phyloP scores from a whole-genome alignment of 2,113 vertebrate species.

The Phaethon lepturus region DNA sequence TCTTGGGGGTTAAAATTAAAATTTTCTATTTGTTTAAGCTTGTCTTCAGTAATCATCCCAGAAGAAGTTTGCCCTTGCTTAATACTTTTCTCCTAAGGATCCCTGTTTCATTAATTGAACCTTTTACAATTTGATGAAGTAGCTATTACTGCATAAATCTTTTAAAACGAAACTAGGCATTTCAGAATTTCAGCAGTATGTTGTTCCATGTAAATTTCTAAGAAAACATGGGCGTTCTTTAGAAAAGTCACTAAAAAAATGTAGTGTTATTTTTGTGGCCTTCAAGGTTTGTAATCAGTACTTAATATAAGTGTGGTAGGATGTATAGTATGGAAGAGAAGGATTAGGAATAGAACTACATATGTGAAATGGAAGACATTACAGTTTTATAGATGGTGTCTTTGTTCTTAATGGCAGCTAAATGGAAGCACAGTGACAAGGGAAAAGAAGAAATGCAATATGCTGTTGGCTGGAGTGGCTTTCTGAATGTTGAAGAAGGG shows the following conservation, averaged over 20 bases:
- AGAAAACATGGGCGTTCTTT: background rate
- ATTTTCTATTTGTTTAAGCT: background rate
- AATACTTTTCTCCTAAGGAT: background rate
- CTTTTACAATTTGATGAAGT: background rate
- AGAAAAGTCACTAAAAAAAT: background rate
- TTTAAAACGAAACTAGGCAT: background rate
- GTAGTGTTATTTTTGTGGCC: background rate
- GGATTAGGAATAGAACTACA: background rate
- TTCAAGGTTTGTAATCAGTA: background rate
- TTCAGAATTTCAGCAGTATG: background rate
- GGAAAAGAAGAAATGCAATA: slow-evolving; percentile 95
- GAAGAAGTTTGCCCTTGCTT: background rate
- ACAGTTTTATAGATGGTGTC: background rate
- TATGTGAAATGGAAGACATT: background rate
- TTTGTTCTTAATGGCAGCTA: slow-evolving; percentile 80
- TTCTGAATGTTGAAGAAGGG: slow-evolving; percentile 90
- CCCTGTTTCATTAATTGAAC: background rate
- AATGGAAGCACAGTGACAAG: slow-evolving; percentile 90
- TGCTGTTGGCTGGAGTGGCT: slow-evolving; percentile 91
- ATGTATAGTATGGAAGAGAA: background rate
- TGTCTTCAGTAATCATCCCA: background rate
- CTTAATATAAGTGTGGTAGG: background rate
- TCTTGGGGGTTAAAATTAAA: background rate
- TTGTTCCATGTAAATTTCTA: background rate
- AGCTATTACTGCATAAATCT: background rate